phyloP scores from a whole-genome alignment of 2,113 vertebrate species.

The Erythrocebus patas region DNA sequence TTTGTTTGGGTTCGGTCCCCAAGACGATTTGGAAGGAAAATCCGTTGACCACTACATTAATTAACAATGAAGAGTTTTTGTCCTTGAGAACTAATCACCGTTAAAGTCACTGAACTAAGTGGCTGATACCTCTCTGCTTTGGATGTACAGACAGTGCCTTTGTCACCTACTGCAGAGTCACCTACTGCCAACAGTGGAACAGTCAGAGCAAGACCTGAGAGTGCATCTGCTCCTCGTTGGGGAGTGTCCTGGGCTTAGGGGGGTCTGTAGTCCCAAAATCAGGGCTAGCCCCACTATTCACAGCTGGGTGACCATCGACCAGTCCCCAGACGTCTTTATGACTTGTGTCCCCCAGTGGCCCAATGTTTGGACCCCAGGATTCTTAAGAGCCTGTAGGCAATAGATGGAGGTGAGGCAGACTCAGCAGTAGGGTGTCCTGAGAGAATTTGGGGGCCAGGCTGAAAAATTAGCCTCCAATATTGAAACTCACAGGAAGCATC shows the following conservation, averaged over 20 bases:
- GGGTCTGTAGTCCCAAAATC: background rate
- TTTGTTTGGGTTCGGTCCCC: background rate
- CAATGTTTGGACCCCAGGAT: background rate
- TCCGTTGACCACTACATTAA: background rate
- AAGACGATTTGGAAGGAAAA: background rate
- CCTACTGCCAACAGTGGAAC: no score
- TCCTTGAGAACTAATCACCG: background rate
- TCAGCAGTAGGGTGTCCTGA: background rate
- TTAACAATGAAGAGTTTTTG: background rate
- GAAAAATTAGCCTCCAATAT: background rate
- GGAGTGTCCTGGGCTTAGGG: background rate
- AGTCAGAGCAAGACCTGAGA: background rate
- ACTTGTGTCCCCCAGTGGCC: background rate
- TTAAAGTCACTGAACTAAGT: background rate
- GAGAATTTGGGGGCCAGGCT: background rate
- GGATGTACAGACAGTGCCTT: background rate
- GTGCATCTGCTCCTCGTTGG: background rate
- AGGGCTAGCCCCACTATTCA: background rate
- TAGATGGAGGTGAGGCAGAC: background rate
- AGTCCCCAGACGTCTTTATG: background rate
- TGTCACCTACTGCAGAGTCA: background rate
- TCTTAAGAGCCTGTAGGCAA: background rate
- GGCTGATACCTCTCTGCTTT: background rate
- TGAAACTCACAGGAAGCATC: background rate
- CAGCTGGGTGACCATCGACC: background rate